Conservation (phyloP, 2,888 invertebrate genomes). For the Dorcus hopei region DNA sequence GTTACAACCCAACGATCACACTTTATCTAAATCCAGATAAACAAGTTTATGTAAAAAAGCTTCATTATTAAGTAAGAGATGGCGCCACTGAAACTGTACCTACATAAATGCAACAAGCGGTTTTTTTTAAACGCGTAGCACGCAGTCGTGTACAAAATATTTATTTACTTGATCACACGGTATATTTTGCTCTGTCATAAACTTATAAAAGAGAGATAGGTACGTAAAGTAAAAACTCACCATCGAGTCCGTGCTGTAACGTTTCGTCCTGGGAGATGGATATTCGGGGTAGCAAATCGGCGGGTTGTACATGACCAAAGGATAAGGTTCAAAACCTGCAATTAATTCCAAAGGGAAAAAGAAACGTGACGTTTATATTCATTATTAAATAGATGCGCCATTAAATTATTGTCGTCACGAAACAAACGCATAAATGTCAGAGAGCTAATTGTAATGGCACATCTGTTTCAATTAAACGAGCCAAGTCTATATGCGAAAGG, state of each 20-base stretch:
- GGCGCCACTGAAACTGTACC: no score
- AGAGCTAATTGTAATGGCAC: not conserved
- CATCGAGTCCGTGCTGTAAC: conserved; percentile 47
- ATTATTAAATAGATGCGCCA: not conserved
- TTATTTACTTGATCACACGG: no score
- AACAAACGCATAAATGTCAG: not conserved
- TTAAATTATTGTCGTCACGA: not conserved
- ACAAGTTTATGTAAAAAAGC: no score
- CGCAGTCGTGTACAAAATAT: no score
- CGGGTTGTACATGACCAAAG: conserved; percentile 46
- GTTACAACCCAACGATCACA: no score
- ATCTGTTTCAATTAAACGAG: not conserved
- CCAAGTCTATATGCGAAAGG: not conserved
- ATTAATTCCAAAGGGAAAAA: conserved; percentile 6
- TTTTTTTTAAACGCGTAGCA: no score
- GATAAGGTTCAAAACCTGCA: conserved; percentile 47
- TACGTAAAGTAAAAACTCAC: conserved; percentile 33
- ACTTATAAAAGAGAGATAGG: no score
- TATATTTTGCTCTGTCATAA: no score
- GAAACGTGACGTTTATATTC: not conserved
- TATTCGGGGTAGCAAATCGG: conserved; percentile 44
- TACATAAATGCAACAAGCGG: no score
- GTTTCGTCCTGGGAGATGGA: conserved; percentile 38
- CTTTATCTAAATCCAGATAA: no score
- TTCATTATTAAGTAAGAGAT: no score